These are phyloP conservation scores for Eucera pruinosa DNA, from an alignment of 2,888 invertebrate genomes.

Conservation along the genomic window DNA sequence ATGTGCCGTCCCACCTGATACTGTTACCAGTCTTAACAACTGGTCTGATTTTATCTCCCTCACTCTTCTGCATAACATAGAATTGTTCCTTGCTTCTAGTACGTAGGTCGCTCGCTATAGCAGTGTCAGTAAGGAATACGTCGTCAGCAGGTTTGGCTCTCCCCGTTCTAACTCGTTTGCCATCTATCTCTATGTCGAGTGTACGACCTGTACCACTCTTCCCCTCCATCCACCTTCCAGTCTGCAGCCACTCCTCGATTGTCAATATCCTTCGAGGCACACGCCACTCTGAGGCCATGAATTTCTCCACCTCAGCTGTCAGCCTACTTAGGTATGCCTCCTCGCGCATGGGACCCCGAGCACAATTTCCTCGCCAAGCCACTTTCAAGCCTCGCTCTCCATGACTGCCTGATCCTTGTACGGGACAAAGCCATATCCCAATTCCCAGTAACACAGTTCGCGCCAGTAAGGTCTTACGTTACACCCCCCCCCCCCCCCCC, in stretches of 20 bases:
- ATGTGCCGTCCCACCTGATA: background rate
- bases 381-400: background rate
- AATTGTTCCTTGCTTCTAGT: background rate
- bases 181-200: background rate
- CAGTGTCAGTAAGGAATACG: background rate
- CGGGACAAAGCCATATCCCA: background rate
- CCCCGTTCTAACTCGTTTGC: background rate
- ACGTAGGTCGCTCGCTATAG: background rate
- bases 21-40: background rate
- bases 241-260: background rate
- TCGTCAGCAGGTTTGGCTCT: background rate
- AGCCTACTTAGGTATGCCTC: background rate
- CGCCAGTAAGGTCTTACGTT: background rate
- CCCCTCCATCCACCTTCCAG: background rate
- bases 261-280: background rate
- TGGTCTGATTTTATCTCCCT: background rate
- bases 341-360: background rate
- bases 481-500: too few species aligned
- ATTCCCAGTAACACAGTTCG: background rate
- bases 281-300: background rate
- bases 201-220: background rate
- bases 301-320: background rate
- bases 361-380: background rate
- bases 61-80: background rate
- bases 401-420: background rate